Evolutionary conservation across 2,797 vertebrate genomes (phyloP).

Genomic region (Hydrophis major): DNA sequence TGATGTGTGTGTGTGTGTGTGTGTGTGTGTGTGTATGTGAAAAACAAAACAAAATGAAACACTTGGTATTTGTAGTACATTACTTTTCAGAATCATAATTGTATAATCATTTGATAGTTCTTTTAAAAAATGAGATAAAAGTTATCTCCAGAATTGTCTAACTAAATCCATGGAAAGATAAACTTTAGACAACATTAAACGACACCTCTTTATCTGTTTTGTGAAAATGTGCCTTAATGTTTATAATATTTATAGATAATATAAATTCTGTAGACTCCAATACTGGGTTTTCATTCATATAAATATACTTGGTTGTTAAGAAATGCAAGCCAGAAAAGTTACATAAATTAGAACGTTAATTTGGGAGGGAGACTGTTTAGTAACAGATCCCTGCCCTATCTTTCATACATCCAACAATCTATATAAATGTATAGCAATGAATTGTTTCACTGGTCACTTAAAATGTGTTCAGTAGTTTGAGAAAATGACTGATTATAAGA

Average conservation of each 20-base stretch:
- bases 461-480: neutral
- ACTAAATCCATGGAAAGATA: neutral
- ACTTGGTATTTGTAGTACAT: slow-evolving; percentile 3
- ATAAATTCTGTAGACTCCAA: neutral
- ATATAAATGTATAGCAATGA: neutral
- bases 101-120: neutral
- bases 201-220: neutral
- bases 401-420: neutral
- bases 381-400: neutral
- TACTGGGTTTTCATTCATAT: neutral
- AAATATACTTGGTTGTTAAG: neutral
- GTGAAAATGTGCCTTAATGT: slow-evolving; percentile 1
- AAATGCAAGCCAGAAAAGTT: neutral
- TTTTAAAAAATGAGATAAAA: slow-evolving; percentile 15
- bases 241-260: slow-evolving; percentile 28
- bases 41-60: slow-evolving; percentile 2
- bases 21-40: neutral
- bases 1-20: neutral
- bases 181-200: neutral
- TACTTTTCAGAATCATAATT: neutral
- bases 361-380: neutral
- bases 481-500: neutral
- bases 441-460: neutral
- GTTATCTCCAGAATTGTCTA: slow-evolving; percentile 22
- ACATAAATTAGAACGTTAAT: neutral